A percentile compares a stretch with the other conserved stretches of the same genome.
These are phyloP conservation scores for Tinea pellionella DNA, from an alignment of 2,888 invertebrate species.

Conservation along the genomic window DNA sequence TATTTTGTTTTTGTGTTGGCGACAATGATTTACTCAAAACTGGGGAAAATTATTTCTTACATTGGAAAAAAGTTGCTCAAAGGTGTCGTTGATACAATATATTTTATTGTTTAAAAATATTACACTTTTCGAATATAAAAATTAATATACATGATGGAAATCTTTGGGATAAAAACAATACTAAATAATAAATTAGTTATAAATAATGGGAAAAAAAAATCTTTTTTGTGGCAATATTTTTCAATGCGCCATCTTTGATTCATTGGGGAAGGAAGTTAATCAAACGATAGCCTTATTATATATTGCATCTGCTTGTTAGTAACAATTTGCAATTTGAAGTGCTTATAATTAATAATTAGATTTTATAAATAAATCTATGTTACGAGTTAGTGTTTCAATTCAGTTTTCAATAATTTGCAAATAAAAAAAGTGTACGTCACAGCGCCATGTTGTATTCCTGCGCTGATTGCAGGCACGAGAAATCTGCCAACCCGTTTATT, in stretches of 20 bases:
- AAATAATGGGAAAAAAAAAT: no score
- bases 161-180: no score
- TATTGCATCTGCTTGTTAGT: background rate
- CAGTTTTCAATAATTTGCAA: background rate
- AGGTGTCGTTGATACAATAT: no score
- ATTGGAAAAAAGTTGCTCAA: no score
- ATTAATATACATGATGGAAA: no score
- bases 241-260: slow-evolving; percentile 52
- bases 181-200: no score
- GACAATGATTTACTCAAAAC: background rate
- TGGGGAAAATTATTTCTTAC: background rate
- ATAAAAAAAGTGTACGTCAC: slow-evolving; percentile 50
- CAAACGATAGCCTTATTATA: slow-evolving; percentile 59
- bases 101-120: no score
- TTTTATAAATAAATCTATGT: background rate
- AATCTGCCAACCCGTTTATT: slow-evolving; percentile 69
- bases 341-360: background rate
- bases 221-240: background rate
- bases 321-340: background rate
- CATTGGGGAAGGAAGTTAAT: slow-evolving; percentile 36
- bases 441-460: slow-evolving; percentile 72
- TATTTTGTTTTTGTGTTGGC: slow-evolving; percentile 29
- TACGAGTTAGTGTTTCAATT: background rate
- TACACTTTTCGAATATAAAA: no score
- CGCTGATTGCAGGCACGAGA: slow-evolving; percentile 71